Conservation (phyloP, 2,888 invertebrate genomes). For the Chironomus tentans region DNA sequence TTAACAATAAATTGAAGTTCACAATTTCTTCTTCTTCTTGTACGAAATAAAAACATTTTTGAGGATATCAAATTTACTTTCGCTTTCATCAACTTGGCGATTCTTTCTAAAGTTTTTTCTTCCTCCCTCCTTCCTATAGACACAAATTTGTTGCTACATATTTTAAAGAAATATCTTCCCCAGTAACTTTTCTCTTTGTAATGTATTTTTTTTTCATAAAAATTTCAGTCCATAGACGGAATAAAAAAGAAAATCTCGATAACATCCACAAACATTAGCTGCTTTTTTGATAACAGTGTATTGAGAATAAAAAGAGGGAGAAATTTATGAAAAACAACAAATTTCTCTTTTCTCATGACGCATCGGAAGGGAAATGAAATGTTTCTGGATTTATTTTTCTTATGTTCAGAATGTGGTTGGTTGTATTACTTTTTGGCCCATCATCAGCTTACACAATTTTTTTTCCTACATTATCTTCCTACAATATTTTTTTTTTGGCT, state of each 20-base stretch:
- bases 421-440: not conserved
- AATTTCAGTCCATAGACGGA: not conserved
- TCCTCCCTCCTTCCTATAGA: too few species aligned
- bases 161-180: too few species aligned
- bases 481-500: not conserved
- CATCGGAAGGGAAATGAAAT: not conserved
- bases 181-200: too few species aligned
- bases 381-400: not conserved
- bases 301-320: not conserved
- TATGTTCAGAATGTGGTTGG: not conserved
- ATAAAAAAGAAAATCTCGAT: constrained; percentile 8
- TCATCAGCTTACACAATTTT: not conserved
- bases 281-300: not conserved
- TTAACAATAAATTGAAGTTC: too few species aligned
- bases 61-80: too few species aligned
- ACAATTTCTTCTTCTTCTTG: too few species aligned
- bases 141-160: too few species aligned
- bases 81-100: too few species aligned
- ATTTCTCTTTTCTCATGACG: not conserved
- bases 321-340: not conserved
- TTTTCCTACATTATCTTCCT: too few species aligned
- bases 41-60: too few species aligned
- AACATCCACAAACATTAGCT: not conserved
- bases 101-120: too few species aligned
- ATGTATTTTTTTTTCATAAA: too few species aligned